Conservation (phyloP, 1,140 invertebrate genomes). For the Microplitis mediator region DNA sequence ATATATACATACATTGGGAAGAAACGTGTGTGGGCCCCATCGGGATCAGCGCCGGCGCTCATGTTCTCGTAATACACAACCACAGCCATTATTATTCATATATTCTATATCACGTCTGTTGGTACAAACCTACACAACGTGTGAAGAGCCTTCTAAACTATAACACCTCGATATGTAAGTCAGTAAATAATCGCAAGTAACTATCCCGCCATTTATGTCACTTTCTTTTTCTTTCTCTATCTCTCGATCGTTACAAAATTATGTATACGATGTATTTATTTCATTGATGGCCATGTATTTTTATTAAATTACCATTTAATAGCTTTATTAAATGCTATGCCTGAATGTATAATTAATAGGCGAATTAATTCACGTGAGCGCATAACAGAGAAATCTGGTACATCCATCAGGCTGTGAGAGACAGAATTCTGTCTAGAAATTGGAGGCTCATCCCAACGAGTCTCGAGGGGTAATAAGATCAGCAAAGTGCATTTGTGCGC, state of each 20-base stretch:
- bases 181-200: constrained; percentile 47
- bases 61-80: constrained; percentile 38
- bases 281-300: not conserved
- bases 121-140: constrained; percentile 46
- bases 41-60: constrained; percentile 30
- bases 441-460: not conserved
- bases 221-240: not conserved
- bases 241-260: not conserved
- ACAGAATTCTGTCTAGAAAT: not conserved
- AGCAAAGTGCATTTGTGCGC: constrained; percentile 34
- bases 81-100: constrained; percentile 61
- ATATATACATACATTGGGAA: constrained; percentile 14
- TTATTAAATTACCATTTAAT: not conserved
- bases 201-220: constrained; percentile 32
- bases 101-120: constrained; percentile 61
- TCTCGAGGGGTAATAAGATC: constrained; percentile 5
- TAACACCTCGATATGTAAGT: constrained; percentile 41
- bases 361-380: not conserved
- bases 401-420: not conserved
- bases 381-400: not conserved
- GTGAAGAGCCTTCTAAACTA: constrained; percentile 35
- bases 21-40: constrained; percentile 31
- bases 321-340: too few relatives aligned
- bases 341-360: not conserved
- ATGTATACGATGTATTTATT: not conserved